Base-by-base conservation (phyloP, 2,113 vertebrate species). In the Percopsis transmontana region DNA sequence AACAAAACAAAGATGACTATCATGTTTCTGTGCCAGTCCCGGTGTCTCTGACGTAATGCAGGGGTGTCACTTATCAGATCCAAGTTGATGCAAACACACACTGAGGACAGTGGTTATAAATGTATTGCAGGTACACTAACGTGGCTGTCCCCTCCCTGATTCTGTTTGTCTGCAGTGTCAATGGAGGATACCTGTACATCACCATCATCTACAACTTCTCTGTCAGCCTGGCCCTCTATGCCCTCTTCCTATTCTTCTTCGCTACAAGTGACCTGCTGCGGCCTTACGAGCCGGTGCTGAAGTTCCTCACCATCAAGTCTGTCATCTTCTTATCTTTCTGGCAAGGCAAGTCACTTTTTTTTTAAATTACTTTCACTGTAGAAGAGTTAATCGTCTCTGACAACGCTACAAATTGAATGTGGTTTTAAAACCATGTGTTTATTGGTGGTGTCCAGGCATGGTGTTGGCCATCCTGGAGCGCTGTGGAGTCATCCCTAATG, bases 321-420 rank as follows among this genome's bases (percentile, higher is more conserved):
- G 92, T 98, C 84, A 96, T 99, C 79, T 99, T 99, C 87, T 91
- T 99, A 41, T 98, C 97, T 11, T 99, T 98, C 88, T 99, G 97
- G 97, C 97, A 99, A 93, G 97, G 97, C 95, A 52, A 71, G 82
- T 24, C n/a, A 15, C 9, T 13, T 14, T 1, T 0, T 20, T 1
- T 1, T 1, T 15, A 9, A 27, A n/a, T 14, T 18, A n/a, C 14
- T 27, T 58, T 52, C 14, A 14, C 20, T 23, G 1, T 21, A 33
- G 20, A 16, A 42, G 1, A 8, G 19, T 18, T 18, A n/a, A 20
- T 2, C 19, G 19, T 51, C 18, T 20, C 48, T 51, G 19, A 51
- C 6, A 19, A 20, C 7, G 48, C 16, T 10, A n/a, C 48, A n/a
- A 10, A n/a, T 51, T 9, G n/a, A 18, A 45, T 19, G 18, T 51